Evolutionary conservation across 2,797 vertebrate genomes (phyloP).

Genomic region (Falco concolor): DNA sequence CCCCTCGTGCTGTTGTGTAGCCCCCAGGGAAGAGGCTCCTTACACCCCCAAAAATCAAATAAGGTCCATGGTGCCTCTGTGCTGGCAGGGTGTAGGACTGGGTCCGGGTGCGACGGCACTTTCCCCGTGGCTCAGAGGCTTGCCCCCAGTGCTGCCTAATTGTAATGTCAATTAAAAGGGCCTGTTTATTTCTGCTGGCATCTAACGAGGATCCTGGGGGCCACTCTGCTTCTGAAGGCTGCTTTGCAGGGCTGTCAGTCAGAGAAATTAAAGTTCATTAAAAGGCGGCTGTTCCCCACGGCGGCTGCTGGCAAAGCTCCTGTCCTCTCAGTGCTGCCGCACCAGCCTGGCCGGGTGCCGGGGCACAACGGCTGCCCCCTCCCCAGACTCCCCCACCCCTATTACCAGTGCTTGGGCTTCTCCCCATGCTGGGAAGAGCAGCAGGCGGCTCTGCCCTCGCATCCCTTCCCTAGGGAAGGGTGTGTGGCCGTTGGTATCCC

Average conservation of each 20-base stretch:
- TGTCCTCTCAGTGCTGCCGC: not conserved
- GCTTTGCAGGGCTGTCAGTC: not conserved
- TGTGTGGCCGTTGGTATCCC: fast-evolving
- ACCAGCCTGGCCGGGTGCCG: not conserved
- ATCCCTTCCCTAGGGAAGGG: not conserved
- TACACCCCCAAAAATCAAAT: not conserved
- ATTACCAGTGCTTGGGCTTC: not conserved
- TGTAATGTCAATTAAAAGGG: not conserved
- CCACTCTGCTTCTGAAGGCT: not conserved
- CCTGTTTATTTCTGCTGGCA: not conserved
- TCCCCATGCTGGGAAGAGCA: not conserved
- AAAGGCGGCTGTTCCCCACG: not conserved
- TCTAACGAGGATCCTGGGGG: not conserved
- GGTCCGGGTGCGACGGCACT: not conserved
- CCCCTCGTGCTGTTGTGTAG: not conserved
- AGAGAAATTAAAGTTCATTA: not conserved
- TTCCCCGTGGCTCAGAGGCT: not conserved
- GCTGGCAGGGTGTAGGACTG: not conserved
- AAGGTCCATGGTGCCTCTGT: not conserved
- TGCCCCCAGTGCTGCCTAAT: not conserved
- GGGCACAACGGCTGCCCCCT: not conserved
- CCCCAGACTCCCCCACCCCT: too few species aligned
- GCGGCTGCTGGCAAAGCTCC: not conserved
- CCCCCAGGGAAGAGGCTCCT: not conserved
- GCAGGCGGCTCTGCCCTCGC: not conserved